Percentiles rank a stretch among this genome's conserved stretches.
phyloP scores from a whole-genome alignment of 2,888 invertebrate species.

The Drosophila siamana region DNA sequence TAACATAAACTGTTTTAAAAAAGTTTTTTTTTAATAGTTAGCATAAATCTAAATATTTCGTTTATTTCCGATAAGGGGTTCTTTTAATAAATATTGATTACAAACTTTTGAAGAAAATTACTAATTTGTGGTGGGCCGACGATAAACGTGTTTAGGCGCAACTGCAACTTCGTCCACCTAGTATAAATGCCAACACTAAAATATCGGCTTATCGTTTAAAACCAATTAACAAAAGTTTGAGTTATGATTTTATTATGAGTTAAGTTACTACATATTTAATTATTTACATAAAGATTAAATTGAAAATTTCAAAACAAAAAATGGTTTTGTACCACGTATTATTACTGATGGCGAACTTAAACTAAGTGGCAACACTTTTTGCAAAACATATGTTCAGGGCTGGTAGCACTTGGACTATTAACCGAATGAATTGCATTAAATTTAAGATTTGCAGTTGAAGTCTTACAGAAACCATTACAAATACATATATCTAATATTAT shows the following conservation, averaged over 20 bases:
- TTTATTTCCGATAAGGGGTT: neutral
- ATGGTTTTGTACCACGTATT: neutral
- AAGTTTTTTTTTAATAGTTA: neutral
- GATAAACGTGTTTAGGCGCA: conserved; percentile 6
- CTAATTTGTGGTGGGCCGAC: conserved; percentile 8
- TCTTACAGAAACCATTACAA: neutral
- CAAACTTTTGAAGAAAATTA: conserved; percentile 21
- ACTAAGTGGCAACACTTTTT: neutral
- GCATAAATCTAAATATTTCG: neutral
- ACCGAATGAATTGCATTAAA: neutral
- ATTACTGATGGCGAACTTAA: neutral
- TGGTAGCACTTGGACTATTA: neutral
- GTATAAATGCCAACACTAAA: neutral
- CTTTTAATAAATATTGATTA: conserved; percentile 9
- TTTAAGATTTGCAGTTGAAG: neutral
- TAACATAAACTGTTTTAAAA: conserved; percentile 1
- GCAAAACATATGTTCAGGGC: neutral
- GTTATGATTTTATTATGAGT: too few species aligned
- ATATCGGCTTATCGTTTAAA: neutral
- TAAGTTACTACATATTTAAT: too few species aligned
- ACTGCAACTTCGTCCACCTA: neutral
- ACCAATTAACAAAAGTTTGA: neutral
- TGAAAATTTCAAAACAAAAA: neutral
- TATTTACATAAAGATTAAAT: too few species aligned
- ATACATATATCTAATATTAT: neutral